Conservation (phyloP, 2,797 vertebrate species). For the Acanthurus leucopareius region DNA sequence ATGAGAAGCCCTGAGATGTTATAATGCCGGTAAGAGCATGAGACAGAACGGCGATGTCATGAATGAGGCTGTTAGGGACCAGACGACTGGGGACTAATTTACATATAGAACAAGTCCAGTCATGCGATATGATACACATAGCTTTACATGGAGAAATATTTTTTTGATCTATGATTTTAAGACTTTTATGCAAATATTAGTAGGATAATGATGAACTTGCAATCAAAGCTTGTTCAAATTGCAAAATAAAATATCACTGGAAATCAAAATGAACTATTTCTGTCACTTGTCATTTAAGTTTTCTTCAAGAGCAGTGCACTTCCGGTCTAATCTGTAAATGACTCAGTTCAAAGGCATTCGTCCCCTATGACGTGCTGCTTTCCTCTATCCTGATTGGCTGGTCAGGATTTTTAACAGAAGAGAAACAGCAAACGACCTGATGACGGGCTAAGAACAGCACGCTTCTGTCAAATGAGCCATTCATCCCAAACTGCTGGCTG, state of each 20-base stretch:
- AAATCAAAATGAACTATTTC: not conserved
- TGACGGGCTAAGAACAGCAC: not conserved
- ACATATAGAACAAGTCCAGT: conserved; percentile 3
- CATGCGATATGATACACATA: not conserved
- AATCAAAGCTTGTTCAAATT: conserved; percentile 5
- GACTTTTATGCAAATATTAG: not conserved
- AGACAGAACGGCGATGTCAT: conserved; percentile 37
- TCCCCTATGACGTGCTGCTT: conserved; percentile 26
- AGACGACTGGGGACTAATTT: conserved; percentile 3
- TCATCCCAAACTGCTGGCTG: conserved; percentile 68
- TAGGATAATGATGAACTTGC: not conserved
- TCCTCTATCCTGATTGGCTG: conserved; percentile 84
- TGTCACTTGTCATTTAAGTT: not conserved
- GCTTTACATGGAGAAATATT: not conserved
- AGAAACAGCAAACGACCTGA: conserved; percentile 42
- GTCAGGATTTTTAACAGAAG: conserved; percentile 80
- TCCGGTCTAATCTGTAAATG: conserved; percentile 21
- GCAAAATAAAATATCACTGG: not conserved
- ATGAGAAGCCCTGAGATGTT: conserved; percentile 81
- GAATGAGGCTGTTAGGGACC: conserved; percentile 19
- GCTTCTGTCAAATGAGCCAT: conserved; percentile 2
- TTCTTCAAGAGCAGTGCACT: not conserved
- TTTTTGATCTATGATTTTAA: too few species aligned
- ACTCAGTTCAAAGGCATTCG: conserved; percentile 37
- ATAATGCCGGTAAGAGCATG: conserved; percentile 57